These are phyloP conservation scores for Sphaeridia pumilis DNA, from an alignment of 2,888 invertebrate genomes.

Conservation along the genomic window DNA sequence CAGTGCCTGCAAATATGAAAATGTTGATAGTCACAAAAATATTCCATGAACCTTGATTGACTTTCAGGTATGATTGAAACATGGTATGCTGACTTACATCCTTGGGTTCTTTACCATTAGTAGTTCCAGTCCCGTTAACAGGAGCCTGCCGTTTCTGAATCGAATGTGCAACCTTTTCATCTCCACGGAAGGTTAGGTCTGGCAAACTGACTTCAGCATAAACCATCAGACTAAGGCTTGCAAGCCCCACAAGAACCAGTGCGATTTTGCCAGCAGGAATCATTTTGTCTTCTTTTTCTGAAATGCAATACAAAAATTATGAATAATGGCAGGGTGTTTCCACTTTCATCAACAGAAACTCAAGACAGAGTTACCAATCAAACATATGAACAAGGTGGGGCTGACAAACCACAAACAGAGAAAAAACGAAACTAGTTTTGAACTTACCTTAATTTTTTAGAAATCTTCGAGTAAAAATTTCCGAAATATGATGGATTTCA, in stretches of 20 bases:
- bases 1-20: conserved; percentile 15
- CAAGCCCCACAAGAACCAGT: neutral
- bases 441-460: neutral
- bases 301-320: too few species aligned
- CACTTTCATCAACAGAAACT: too few species aligned
- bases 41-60: neutral
- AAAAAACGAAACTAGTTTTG: too few species aligned
- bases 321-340: too few species aligned
- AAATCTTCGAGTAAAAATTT: neutral
- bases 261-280: neutral
- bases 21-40: neutral
- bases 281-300: too few species aligned
- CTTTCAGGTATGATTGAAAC: neutral
- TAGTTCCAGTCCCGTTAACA: neutral
- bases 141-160: conserved; percentile 2
- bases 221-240: neutral
- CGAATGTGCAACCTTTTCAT: neutral
- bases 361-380: too few species aligned
- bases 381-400: too few species aligned
- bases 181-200: neutral
- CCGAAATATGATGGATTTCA: neutral
- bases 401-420: too few species aligned
- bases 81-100: neutral
- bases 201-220: neutral
- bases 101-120: neutral